Conservation (phyloP, 2,113 vertebrate genomes). For the Barnardius zonarius region DNA sequence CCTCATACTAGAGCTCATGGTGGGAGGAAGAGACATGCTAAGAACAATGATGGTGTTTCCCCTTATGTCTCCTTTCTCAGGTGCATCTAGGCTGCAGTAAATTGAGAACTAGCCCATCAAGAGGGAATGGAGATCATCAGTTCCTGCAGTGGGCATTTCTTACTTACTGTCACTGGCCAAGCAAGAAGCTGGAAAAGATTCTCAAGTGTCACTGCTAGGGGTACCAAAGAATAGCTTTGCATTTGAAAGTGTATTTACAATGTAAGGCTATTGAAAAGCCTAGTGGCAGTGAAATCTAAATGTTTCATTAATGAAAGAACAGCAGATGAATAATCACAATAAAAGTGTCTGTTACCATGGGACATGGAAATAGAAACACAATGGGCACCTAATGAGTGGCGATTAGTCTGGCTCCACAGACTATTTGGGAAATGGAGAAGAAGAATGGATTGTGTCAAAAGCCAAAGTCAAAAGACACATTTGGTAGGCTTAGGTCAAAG, state of each 20-base stretch:
- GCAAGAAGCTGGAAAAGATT: not conserved
- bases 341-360: conserved; percentile 61
- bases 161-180: not conserved
- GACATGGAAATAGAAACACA: conserved; percentile 50
- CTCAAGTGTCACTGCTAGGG: not conserved
- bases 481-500: conserved; percentile 52
- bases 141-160: not conserved
- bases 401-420: conserved; percentile 61
- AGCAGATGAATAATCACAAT: conserved; percentile 55
- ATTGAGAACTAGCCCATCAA: not conserved
- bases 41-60: not conserved
- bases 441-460: conserved; percentile 47
- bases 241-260: not conserved
- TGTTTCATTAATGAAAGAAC: conserved; percentile 49
- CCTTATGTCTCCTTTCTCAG: not conserved
- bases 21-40: not conserved
- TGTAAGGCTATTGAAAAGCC: not conserved
- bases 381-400: conserved; percentile 41
- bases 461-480: conserved; percentile 27
- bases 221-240: not conserved
- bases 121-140: not conserved
- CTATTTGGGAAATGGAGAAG: conserved; percentile 47
- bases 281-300: conserved; percentile 37
- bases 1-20: not conserved
- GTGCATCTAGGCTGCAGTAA: not conserved